Evolutionary conservation across 2,113 vertebrate species (phyloP), one percentile per base, ranked within the genome.

Genomic region (Marmota monax): DNA sequence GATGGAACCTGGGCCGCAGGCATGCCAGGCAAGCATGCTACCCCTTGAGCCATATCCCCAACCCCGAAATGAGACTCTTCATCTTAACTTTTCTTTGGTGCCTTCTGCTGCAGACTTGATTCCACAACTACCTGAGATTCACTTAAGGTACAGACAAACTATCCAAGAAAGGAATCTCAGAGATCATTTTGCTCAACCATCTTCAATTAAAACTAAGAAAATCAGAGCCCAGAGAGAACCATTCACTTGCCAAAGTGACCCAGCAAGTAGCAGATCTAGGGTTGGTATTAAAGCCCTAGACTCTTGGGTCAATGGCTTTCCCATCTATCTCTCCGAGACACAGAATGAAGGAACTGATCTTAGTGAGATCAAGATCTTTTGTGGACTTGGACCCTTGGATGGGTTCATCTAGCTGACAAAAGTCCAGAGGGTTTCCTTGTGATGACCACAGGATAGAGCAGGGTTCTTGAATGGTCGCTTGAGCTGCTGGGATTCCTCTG

Each of bases 401-500:
- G 18, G 90, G 39, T n/a, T 94, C 73, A 25, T 56, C 48, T 48
- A 8, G 39, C 37, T 89, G 74, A 87, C 51, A 53, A 45, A 86
- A 84, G 76, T 45, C 82, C 83, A 22, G 20, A 96, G 84, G 25
- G 39, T 48, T 86, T 94, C 85, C 83, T 83, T 37, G 29, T 22
- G 76, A 76, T 48, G 89, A 65, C 18, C 45, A 42, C 37, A 77
- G 34, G 80, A 94, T 37, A 86, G 88, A 96, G 27, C 8, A 45
- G 73, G 45, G 20, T 76, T 94, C 95, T 74, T 56, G 48, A 96
- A 96, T 56, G 82, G 90, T 76, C 72, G 80, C 94, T 74, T 83
- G 89, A 92, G 96, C 96, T 92, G 53, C 87, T 69, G 97, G 95
- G 96, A 97, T 96, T 95, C 95, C 95, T 94, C 95, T 92, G 89